Conservation (phyloP, 2,888 invertebrate species). For the Vanessa cardui region DNA sequence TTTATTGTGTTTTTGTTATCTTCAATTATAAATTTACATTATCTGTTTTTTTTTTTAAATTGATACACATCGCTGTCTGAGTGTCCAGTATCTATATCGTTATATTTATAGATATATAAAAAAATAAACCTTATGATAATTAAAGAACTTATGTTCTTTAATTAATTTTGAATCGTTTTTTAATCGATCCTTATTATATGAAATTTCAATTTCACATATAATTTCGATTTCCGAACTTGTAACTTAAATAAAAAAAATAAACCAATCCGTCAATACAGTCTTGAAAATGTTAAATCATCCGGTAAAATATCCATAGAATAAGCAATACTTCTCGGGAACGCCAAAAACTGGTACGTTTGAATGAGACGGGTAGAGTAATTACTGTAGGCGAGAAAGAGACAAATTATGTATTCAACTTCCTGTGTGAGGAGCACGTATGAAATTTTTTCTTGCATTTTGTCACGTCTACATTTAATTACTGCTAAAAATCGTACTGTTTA, state of each 20-base stretch:
- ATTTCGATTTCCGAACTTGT: neutral
- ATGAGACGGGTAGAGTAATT: slow-evolving; percentile 41
- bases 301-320: slow-evolving; percentile 47
- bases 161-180: too few relatives aligned
- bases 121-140: too few relatives aligned
- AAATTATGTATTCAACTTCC: slow-evolving; percentile 48
- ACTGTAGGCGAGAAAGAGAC: slow-evolving; percentile 39
- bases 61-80: too few relatives aligned
- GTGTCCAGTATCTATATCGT: too few relatives aligned
- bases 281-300: slow-evolving; percentile 9
- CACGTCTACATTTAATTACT: slow-evolving; percentile 46
- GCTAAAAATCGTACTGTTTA: slow-evolving; percentile 12
- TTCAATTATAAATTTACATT: too few relatives aligned
- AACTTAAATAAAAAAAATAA: neutral
- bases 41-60: too few relatives aligned
- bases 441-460: slow-evolving; percentile 50
- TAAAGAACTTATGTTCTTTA: too few relatives aligned
- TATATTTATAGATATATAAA: too few relatives aligned
- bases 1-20: neutral
- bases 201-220: too few relatives aligned
- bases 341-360: slow-evolving; percentile 64
- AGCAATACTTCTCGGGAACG: slow-evolving; percentile 54
- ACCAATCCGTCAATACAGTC: neutral
- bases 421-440: slow-evolving; percentile 51
- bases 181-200: too few relatives aligned